Conservation (phyloP, 1,140 invertebrate genomes). For the Chionoecetes opilio region DNA sequence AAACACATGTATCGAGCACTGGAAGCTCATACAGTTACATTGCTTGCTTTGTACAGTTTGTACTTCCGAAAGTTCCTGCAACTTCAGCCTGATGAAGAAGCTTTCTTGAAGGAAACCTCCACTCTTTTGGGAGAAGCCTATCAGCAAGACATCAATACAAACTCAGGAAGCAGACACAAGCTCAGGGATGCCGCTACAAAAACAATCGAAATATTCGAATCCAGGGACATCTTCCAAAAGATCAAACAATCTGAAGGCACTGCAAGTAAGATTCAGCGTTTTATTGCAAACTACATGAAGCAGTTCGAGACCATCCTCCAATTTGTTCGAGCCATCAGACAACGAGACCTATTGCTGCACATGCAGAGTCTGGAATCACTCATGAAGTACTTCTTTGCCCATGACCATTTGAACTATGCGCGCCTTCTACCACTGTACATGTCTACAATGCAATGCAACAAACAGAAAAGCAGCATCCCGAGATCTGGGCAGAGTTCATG, state of each 20-base stretch:
- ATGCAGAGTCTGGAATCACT: slow-evolving; percentile 25
- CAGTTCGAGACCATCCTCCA: slow-evolving; percentile 19
- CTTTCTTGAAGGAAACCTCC: neutral
- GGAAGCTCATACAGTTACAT: slow-evolving; percentile 20
- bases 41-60: neutral
- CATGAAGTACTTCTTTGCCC: slow-evolving; percentile 55
- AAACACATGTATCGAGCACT: neutral
- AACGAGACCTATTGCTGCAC: slow-evolving; percentile 38
- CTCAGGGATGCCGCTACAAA: slow-evolving; percentile 37
- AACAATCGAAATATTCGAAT: slow-evolving; percentile 33
- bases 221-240: slow-evolving; percentile 43
- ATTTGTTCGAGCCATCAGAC: neutral
- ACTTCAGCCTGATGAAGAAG: slow-evolving; percentile 6
- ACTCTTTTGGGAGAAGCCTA: slow-evolving; percentile 19
- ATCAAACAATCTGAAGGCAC: slow-evolving; percentile 41
- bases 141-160: neutral
- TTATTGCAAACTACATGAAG: slow-evolving; percentile 48
- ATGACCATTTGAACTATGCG: slow-evolving; percentile 47
- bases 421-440: slow-evolving; percentile 37
- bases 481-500: slow-evolving; percentile 60
- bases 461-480: slow-evolving; percentile 66
- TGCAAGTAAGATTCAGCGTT: slow-evolving; percentile 59
- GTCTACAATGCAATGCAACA: neutral
- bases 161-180: slow-evolving; percentile 23
- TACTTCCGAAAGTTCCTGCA: slow-evolving; percentile 48